phyloP scores from a whole-genome alignment of 1,140 invertebrate species.

The Macrobrachium rosenbergii region DNA sequence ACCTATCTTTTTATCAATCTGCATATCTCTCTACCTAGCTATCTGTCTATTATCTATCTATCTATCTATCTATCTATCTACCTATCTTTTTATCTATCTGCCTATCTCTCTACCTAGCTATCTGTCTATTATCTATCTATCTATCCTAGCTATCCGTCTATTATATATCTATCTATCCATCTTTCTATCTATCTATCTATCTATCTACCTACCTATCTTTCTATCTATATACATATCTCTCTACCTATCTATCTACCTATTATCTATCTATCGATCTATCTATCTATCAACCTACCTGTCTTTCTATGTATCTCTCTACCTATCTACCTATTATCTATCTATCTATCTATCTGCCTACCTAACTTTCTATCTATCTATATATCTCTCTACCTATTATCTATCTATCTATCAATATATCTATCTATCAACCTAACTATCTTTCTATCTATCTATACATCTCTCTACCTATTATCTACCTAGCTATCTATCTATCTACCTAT shows the following conservation, averaged over 20 bases:
- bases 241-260: slow-evolving; percentile 17
- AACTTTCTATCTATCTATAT: not conserved
- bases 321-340: no score
- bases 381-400: not conserved
- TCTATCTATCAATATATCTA: no score
- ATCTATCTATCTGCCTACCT: no score
- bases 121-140: no score
- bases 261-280: slow-evolving; percentile 20
- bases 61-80: slow-evolving; percentile 6
- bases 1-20: not conserved
- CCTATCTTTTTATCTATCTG: no score
- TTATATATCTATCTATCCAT: no score
- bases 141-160: no score
- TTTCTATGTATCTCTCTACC: no score
- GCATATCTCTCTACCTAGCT: slow-evolving; percentile 12
- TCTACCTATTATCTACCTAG: slow-evolving; percentile 13
- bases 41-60: slow-evolving; percentile 17
- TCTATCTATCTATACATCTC: slow-evolving; percentile 6
- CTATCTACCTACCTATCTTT: not conserved
- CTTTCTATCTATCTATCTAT: no score
- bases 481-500: slow-evolving; percentile 12
- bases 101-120: no score
- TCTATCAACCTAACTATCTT: not conserved
- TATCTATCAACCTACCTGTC: no score
- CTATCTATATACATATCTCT: slow-evolving; percentile 20